Conservation (phyloP, 2,888 invertebrate genomes). For the Zygaena filipendulae region DNA sequence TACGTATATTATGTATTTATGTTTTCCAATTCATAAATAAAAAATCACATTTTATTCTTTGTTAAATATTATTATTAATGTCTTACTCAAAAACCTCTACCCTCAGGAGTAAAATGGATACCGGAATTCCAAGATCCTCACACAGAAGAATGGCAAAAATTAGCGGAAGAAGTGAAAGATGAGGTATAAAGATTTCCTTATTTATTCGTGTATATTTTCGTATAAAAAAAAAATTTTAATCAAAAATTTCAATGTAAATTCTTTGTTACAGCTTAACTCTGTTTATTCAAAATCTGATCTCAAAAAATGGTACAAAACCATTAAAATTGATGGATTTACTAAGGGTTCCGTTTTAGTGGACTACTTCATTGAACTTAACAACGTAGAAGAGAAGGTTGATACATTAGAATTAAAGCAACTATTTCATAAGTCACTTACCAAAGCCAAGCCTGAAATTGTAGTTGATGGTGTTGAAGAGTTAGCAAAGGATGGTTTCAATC, state of each 20-base stretch:
- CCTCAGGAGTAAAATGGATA: slow-evolving; percentile 80
- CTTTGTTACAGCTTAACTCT: slow-evolving; percentile 77
- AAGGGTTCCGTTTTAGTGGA: slow-evolving; percentile 90
- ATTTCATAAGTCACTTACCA: slow-evolving; percentile 72
- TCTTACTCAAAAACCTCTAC: background rate
- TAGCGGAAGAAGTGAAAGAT: slow-evolving; percentile 82
- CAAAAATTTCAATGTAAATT: too few species aligned
- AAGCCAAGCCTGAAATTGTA: slow-evolving; percentile 60
- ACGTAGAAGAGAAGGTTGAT: slow-evolving; percentile 76
- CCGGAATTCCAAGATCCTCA: slow-evolving; percentile 88
- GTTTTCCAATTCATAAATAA: background rate
- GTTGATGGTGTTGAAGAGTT: slow-evolving; percentile 38
- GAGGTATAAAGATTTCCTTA: slow-evolving; percentile 72
- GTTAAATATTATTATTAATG: background rate
- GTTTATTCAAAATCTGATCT: slow-evolving; percentile 83
- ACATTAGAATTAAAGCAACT: slow-evolving; percentile 77
- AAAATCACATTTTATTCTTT: background rate
- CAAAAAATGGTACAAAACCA: slow-evolving; percentile 85
- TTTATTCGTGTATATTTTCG: background rate
- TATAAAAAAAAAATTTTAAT: too few species aligned
- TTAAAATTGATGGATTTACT: slow-evolving; percentile 89
- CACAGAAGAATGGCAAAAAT: slow-evolving; percentile 85
- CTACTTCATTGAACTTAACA: slow-evolving; percentile 85
- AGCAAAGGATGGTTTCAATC: slow-evolving; percentile 34
- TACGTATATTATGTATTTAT: too few species aligned